Conservation (phyloP, 2,113 vertebrate species). For the Pao palembangensis region DNA sequence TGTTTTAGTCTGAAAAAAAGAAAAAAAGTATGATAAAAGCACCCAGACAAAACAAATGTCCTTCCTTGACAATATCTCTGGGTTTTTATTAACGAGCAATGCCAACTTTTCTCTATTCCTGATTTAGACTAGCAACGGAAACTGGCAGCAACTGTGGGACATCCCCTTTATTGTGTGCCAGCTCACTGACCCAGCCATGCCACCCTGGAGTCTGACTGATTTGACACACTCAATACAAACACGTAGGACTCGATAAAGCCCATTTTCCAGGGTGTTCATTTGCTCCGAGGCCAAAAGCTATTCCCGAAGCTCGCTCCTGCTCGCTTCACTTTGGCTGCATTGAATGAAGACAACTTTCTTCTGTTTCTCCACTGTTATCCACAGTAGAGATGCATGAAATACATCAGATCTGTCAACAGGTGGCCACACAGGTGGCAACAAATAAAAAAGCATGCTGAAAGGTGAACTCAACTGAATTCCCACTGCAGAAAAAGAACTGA, state of each 20-base stretch:
- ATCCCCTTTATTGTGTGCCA: conserved; percentile 54
- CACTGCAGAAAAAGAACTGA: conserved; percentile 21
- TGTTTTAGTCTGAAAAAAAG: background rate
- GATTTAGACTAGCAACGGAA: conserved; percentile 61
- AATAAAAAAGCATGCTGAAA: background rate
- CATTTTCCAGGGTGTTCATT: conserved; percentile 5
- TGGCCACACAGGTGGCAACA: background rate
- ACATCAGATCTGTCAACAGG: background rate
- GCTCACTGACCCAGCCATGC: conserved; percentile 42
- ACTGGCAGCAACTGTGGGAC: conserved; percentile 52
- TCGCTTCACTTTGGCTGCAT: conserved; percentile 14
- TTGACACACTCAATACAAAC: conserved; percentile 24
- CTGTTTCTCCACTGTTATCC: background rate
- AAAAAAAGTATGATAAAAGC: background rate
- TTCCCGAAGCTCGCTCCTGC: conserved; percentile 4
- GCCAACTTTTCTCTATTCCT: conserved; percentile 49
- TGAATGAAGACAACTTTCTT: background rate
- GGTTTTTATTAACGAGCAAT: conserved; percentile 22
- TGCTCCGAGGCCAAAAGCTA: background rate
- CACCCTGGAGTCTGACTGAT: conserved; percentile 37
- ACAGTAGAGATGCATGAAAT: background rate
- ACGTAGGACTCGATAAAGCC: background rate
- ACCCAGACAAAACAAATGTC: conserved; percentile 3
- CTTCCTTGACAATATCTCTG: conserved; percentile 42
- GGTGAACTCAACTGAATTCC: background rate